Evolutionary conservation across 2,113 vertebrate genomes (phyloP).

Genomic region (Toxostoma redivivum): DNA sequence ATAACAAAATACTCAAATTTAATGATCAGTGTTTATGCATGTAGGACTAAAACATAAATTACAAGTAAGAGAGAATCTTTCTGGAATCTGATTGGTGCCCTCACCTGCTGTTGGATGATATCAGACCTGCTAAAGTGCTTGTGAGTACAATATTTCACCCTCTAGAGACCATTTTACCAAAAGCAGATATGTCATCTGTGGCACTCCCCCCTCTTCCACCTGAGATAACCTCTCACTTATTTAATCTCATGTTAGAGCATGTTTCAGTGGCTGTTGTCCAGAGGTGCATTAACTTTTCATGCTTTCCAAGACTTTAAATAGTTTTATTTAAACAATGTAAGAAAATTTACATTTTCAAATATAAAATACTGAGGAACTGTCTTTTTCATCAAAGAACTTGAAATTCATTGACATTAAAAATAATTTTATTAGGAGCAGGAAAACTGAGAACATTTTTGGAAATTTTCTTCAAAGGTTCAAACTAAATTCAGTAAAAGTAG

Average conservation of each 20-base stretch:
- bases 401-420: not conserved
- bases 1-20: not conserved
- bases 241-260: not conserved
- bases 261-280: not conserved
- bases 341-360: not conserved
- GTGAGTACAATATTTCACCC: not conserved
- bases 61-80: not conserved
- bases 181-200: not conserved
- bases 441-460: not conserved
- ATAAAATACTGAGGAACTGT: not conserved
- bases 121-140: not conserved
- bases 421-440: fast-evolving
- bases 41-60: not conserved
- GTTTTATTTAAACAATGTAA: not conserved
- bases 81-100: not conserved
- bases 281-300: not conserved
- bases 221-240: not conserved
- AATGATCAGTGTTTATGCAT: not conserved
- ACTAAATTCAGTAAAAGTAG: not conserved
- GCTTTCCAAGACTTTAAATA: not conserved
- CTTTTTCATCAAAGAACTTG: not conserved
- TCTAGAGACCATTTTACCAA: not conserved
- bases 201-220: not conserved
- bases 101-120: not conserved
- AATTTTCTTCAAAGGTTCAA: not conserved